Base-by-base conservation (phyloP, 2,797 vertebrate species). In the Gymnothorax javanicus region DNA sequence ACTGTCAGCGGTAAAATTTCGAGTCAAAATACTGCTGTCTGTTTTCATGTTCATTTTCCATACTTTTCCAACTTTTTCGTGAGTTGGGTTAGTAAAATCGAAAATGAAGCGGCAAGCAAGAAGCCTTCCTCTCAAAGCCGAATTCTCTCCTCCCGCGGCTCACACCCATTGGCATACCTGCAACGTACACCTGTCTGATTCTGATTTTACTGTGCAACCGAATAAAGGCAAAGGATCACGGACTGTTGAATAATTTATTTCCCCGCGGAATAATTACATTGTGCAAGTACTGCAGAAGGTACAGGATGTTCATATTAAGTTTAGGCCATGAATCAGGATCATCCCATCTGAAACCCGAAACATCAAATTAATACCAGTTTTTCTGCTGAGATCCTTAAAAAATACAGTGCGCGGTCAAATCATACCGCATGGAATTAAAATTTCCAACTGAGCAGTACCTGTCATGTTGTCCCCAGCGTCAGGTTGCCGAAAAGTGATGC, bases 171-270 rank as follows among this genome's bases (percentile, higher is more conserved):
- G 33, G 43, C 75, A 79, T 79, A 79, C 75, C 75, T 79, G 13
- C 33, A 79, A 12, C 15, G 52, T 52, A 52, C 75, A 50, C 75
- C 43, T 79, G 75, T 79, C 43, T 79, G 43, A 79, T 79, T 79
- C 75, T 15, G 75, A 79, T 79, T 79, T 79, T 13, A 79, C 56
- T 27, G 56, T 67, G 62, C 33, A 54, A 67, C 43, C 15, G 83
- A 84, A 52, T 67, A 33, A 84, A 69, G 59, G 20, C 20, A 62
- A 67, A 27, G 33, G 67, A 17, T 15, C 9, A 20, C 15, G 43
- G 59, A 62, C n/a, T 67, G 23, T 54, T 84, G 43, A 54, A 84
- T 84, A 67, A 69, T 84, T 64, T 67, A 84, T 84, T 67, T 84
- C 62, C 62, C 62, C 54, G 33, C 23, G 20, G 62, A 84, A 84